A percentile compares a stretch with the other conserved stretches of the same genome.
Evolutionary conservation across 1,140 invertebrate genomes (phyloP).

Genomic region (Manduca sexta): DNA sequence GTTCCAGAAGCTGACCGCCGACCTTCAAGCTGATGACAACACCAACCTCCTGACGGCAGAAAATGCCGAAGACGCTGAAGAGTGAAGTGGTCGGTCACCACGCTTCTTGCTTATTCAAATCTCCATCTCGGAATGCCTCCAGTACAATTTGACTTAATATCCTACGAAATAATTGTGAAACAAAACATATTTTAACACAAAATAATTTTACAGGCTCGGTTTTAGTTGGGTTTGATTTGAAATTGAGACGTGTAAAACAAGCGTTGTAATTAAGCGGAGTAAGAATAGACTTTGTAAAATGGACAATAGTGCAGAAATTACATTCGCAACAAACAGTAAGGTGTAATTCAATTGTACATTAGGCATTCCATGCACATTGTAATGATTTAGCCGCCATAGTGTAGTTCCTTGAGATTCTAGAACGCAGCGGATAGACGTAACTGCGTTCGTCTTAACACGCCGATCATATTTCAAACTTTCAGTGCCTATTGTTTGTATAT

Average conservation of each 20-base stretch:
- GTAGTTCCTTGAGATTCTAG: slow-evolving; percentile 14
- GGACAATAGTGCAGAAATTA: background rate
- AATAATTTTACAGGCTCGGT: too few relatives aligned
- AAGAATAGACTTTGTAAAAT: background rate
- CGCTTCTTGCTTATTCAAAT: slow-evolving; percentile 33
- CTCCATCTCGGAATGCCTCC: slow-evolving; percentile 28
- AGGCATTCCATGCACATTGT: slow-evolving; percentile 36
- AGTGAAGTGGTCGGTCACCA: slow-evolving; percentile 28
- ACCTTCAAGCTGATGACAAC: slow-evolving; percentile 65
- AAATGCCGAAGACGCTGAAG: slow-evolving; percentile 60
- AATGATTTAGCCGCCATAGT: slow-evolving; percentile 42
- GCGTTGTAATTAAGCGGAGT: too few relatives aligned
- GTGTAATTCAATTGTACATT: slow-evolving; percentile 23
- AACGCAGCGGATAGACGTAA: slow-evolving; percentile 5
- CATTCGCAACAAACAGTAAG: slow-evolving; percentile 4
- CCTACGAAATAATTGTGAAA: background rate
- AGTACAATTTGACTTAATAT: slow-evolving; percentile 24
- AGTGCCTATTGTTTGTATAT: slow-evolving; percentile 58
- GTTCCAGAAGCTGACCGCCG: slow-evolving; percentile 66
- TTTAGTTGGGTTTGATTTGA: too few relatives aligned
- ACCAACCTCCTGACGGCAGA: slow-evolving; percentile 67
- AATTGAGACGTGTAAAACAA: too few relatives aligned
- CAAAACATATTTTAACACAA: background rate
- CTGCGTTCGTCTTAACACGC: slow-evolving; percentile 19
- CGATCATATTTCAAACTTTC: slow-evolving; percentile 38